Evolutionary conservation across 1,140 invertebrate species (phyloP), one percentile per base, ranked within the genome.

Genomic region (Eulimnadia texana): DNA sequence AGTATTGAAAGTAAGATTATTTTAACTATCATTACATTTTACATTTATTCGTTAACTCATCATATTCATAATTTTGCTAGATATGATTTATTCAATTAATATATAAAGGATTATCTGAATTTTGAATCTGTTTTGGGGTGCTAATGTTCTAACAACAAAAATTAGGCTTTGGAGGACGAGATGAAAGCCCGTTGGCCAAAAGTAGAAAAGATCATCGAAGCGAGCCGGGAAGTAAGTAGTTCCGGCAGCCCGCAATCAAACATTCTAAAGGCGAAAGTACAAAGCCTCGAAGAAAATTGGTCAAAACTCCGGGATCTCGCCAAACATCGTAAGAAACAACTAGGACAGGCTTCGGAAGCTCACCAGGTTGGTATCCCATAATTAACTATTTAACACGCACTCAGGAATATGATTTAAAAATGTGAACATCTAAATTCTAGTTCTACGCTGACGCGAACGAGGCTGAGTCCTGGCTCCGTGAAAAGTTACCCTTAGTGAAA

Each of bases 371-470:
- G 1, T 1, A 0, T 22, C 22, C 27, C 16, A 42, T 9, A 42
- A 42, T 42, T 9, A 42, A 42, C n/a, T n/a, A n/a, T n/a, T n/a
- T 3, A 24, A 28, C 56, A 11, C 53, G 19, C 51, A 24, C 28
- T 56, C 20, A 16, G 50, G 23, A 25, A 33, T n/a, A n/a, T n/a
- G 2, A 3, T 56, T 50, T 9, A 50, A 25, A 28, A 24, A 25
- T 29, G 33, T 19, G 11, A n/a, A 55, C 50, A 62, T 28, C 27
- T 42, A 16, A 42, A 42, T 60, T 20, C 49, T 60, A 92, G 79
- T 96, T 93, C 75, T 94, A 93, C 70, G 85, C 91, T 1, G 94
- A 98, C 75, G 93, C 93, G 0, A 97, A 98, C 73, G 95, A 99
- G 72, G 88, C 93, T 0, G 94, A 98, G 68, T 95, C 92, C 0